Evolutionary conservation across 2,113 vertebrate species (phyloP).

Genomic region (Turdus rufiventris): DNA sequence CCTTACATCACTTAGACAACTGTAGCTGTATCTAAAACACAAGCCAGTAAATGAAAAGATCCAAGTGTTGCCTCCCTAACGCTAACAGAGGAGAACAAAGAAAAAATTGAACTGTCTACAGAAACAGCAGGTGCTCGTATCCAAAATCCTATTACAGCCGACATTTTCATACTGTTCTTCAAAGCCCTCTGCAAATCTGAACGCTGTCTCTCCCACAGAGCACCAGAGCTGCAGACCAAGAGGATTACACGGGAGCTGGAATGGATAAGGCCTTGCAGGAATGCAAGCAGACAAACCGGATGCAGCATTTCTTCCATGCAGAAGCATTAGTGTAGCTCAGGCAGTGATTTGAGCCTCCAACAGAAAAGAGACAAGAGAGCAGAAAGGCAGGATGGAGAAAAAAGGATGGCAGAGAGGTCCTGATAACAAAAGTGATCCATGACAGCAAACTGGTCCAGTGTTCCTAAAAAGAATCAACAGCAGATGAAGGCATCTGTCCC

Average conservation of each 20-base stretch:
- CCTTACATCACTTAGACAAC: background rate
- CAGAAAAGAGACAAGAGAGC: background rate
- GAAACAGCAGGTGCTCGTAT: background rate
- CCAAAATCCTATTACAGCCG: background rate
- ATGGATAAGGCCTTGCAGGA: background rate
- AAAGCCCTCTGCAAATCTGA: background rate
- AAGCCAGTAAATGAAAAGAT: background rate
- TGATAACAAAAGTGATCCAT: background rate
- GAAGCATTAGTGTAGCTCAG: background rate
- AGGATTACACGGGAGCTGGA: background rate
- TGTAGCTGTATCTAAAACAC: background rate
- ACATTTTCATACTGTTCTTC: conserved; percentile 25
- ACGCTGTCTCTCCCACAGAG: background rate
- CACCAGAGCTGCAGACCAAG: background rate
- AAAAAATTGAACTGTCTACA: background rate
- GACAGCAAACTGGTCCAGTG: background rate
- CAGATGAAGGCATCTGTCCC: background rate
- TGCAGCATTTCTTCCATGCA: background rate
- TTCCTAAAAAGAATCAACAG: background rate
- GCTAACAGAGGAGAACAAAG: background rate
- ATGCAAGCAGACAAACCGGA: background rate
- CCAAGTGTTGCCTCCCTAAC: background rate
- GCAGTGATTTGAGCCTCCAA: background rate
- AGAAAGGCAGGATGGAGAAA: background rate
- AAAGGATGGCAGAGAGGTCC: background rate